phyloP scores from a whole-genome alignment of 1,140 invertebrate species.

The Drosophila kepulauana region DNA sequence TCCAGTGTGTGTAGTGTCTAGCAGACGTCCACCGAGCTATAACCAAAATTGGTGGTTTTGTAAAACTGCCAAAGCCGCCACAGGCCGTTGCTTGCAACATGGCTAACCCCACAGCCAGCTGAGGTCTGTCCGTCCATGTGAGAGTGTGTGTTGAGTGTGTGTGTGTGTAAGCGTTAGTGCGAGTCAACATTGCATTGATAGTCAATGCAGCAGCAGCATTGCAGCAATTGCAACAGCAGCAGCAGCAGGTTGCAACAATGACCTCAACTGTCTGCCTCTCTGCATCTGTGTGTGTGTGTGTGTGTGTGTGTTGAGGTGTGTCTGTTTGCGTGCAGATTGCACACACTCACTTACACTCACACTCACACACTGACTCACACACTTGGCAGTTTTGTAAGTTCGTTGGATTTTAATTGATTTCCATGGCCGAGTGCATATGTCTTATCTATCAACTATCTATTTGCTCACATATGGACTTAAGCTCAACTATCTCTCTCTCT shows the following conservation, averaged over 20 bases:
- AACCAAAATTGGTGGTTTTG: conserved; percentile 80
- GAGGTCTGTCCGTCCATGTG: neutral
- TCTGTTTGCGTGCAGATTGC: conserved; percentile 1
- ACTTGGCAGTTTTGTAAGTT: conserved; percentile 58
- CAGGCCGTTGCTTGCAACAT: conserved; percentile 40
- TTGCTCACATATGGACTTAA: conserved; percentile 28
- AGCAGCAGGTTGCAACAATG: conserved; percentile 56
- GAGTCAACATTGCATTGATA: conserved; percentile 65
- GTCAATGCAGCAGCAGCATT: conserved; percentile 62
- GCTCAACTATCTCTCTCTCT: neutral
- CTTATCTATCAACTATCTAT: conserved; percentile 65
- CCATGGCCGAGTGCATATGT: conserved; percentile 79
- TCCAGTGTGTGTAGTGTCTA: conserved; percentile 10
- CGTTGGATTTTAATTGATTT: conserved; percentile 84
- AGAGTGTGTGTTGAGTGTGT: conserved; percentile 4
- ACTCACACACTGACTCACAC: neutral
- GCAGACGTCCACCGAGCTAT: conserved; percentile 48
- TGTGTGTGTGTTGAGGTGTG: conserved; percentile 9
- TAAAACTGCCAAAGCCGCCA: conserved; percentile 67
- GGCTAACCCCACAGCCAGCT: conserved; percentile 22
- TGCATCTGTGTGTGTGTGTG: conserved; percentile 14
- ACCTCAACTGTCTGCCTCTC: conserved; percentile 7
- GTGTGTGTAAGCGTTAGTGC: conserved; percentile 9
- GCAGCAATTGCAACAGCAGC: conserved; percentile 21
- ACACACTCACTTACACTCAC: neutral